Evolutionary conservation across 1,140 invertebrate species (phyloP).

Genomic region (Drosophila sechellia): DNA sequence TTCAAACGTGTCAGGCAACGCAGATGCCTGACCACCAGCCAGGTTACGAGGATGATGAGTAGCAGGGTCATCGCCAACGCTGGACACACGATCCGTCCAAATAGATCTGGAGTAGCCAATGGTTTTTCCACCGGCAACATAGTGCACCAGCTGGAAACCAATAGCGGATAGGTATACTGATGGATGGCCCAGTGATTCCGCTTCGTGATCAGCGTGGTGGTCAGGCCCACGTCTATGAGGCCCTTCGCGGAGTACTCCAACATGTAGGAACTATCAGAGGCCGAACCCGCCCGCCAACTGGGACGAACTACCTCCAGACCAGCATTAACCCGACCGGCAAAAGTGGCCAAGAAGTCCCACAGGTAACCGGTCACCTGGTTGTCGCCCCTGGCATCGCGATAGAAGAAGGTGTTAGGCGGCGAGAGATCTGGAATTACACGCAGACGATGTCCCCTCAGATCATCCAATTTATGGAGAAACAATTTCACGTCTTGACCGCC

Average conservation of each 20-base stretch:
- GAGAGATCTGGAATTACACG: slow-evolving; percentile 32
- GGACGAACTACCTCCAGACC: slow-evolving; percentile 17
- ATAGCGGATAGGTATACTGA: slow-evolving; percentile 47
- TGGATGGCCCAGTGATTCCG: no score
- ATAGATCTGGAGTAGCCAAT: slow-evolving; percentile 2
- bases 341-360: slow-evolving; percentile 37
- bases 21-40: background rate
- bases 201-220: background rate
- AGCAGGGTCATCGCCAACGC: slow-evolving; percentile 6
- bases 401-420: slow-evolving; percentile 45
- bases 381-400: slow-evolving; percentile 11
- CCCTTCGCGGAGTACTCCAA: slow-evolving; percentile 28
- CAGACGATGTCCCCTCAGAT: slow-evolving; percentile 30
- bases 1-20: accelerated
- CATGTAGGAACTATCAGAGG: slow-evolving; percentile 35
- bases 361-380: slow-evolving; percentile 38
- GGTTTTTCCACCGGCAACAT: slow-evolving; percentile 52
- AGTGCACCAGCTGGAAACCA: slow-evolving; percentile 47
- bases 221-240: slow-evolving; percentile 42
- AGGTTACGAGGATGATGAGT: background rate
- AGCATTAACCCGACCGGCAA: slow-evolving; percentile 6
- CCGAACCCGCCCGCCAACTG: background rate
- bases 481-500: background rate
- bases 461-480: slow-evolving; percentile 20
- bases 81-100: slow-evolving; percentile 8